Base-by-base conservation (phyloP, 2,113 vertebrate species). In the Ictalurus furcatus region DNA sequence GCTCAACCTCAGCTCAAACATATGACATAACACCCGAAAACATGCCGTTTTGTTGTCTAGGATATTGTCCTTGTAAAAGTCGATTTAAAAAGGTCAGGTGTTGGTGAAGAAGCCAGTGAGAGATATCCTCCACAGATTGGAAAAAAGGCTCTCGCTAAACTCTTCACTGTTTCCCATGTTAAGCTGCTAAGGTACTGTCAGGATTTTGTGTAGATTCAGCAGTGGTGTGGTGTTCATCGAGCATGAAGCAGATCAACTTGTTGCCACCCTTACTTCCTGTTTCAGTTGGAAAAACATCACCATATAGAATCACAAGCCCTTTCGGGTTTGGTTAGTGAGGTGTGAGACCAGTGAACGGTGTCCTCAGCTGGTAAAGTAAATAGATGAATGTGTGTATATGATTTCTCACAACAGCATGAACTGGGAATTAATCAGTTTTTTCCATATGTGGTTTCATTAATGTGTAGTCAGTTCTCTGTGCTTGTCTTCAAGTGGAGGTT, bases 141-240 rank as follows among this genome's bases (percentile, higher is more conserved):
- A 65, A 63, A 65, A 65, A 65, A 65, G 13, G 19, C 69, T 73
- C 69, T 73, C 16, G 12, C n/a, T 34, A 69, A 69, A 71, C 16
- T 76, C 40, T 13, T 11, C 34, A 73, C 17, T 37, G 30, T 7
- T 73, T 19, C 1, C 21, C 8, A 12, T 44, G 19, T 76, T 76
- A 5, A 25, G 11, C 14, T 58, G 11, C 6, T 34, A 34, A 34
- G 28, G 17, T 23, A 4, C 5, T 9, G 52, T 30, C 30, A 82
- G 80, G 80, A 52, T 52, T 59, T 83, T 83, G 56, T 61, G 30
- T 83, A 12, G 54, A 21, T 58, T 81, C 76, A 81, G 80, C 56
- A 61, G 56, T 25, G 19, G 80, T 37, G 9, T 80, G 16, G 6
- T 12, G 48, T 81, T 30, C 19, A 54, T 30, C 16, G 1, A 21